phyloP scores from a whole-genome alignment of 2,888 invertebrate genomes.

The Drosophila peninsularis region DNA sequence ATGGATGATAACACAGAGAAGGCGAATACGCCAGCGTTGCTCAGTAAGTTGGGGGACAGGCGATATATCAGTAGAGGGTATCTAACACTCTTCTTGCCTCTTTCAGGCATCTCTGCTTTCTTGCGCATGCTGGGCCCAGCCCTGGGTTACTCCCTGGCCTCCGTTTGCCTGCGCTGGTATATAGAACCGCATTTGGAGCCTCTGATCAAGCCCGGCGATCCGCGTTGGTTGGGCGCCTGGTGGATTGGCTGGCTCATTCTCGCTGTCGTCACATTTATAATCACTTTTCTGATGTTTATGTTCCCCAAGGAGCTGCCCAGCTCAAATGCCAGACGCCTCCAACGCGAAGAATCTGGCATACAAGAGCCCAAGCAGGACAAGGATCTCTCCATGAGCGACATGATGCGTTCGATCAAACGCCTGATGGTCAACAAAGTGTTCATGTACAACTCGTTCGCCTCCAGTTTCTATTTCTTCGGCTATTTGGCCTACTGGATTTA shows the following conservation, averaged over 20 bases:
- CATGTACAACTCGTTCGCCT: slow-evolving; percentile 89
- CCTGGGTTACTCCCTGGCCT: slow-evolving; percentile 88
- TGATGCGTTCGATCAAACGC: slow-evolving; percentile 87
- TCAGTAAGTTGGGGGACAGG: slow-evolving; percentile 85
- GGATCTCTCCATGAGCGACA: slow-evolving; percentile 85
- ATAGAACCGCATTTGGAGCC: slow-evolving; percentile 88
- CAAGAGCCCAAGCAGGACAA: slow-evolving; percentile 34
- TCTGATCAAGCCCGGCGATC: slow-evolving; percentile 88
- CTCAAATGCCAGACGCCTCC: slow-evolving; percentile 86
- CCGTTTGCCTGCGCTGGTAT: slow-evolving; percentile 88
- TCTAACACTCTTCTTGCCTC: not conserved
- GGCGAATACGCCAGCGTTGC: slow-evolving; percentile 88
- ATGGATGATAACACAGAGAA: slow-evolving; percentile 90
- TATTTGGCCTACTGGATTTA: slow-evolving; percentile 92
- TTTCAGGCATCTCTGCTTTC: slow-evolving; percentile 87
- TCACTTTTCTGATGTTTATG: slow-evolving; percentile 87
- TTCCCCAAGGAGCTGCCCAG: slow-evolving; percentile 89
- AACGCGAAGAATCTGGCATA: slow-evolving; percentile 40
- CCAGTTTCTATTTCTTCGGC: slow-evolving; percentile 89
- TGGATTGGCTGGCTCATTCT: slow-evolving; percentile 90
- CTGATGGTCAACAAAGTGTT: slow-evolving; percentile 88
- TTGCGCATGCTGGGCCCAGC: slow-evolving; percentile 86
- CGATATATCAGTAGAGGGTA: not conserved
- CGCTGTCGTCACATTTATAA: slow-evolving; percentile 86
- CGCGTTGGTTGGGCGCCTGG: slow-evolving; percentile 93